A percentile compares a stretch with the other conserved stretches of the same genome.
Evolutionary conservation across 2,113 vertebrate genomes (phyloP).

Genomic region (Pithys albifrons): DNA sequence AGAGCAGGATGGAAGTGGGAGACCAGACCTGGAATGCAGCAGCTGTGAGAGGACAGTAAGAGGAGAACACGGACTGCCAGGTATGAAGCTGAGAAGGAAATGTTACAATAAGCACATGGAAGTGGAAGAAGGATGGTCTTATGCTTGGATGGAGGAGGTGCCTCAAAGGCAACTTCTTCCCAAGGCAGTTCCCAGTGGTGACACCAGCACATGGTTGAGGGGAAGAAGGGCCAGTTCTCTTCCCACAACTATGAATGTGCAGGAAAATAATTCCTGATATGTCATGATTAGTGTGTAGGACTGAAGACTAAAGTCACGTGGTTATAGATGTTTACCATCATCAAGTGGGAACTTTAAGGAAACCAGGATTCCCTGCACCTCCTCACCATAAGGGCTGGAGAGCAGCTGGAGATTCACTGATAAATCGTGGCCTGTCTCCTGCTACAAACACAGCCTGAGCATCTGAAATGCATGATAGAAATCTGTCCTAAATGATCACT

Average conservation of each 20-base stretch:
- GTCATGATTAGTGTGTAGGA: rapidly evolving
- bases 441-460: not conserved
- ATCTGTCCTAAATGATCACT: conserved; percentile 44
- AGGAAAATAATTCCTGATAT: not conserved
- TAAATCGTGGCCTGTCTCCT: not conserved
- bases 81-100: not conserved
- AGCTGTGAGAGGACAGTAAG: not conserved
- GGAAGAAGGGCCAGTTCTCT: not conserved
- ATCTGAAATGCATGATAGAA: not conserved
- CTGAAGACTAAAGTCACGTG: not conserved
- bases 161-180: not conserved
- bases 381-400: not conserved
- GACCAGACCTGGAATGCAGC: not conserved
- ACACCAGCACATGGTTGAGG: not conserved
- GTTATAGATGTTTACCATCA: not conserved
- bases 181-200: not conserved
- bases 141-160: not conserved
- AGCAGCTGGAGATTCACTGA: not conserved
- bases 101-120: not conserved
- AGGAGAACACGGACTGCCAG: not conserved
- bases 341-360: rapidly evolving
- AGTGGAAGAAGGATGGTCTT: not conserved
- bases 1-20: not conserved
- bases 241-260: not conserved
- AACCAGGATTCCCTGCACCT: not conserved